Percentiles rank a stretch among this genome's conserved stretches.
phyloP scores from a whole-genome alignment of 2,888 invertebrate species.

The Ormyrus labotus region DNA sequence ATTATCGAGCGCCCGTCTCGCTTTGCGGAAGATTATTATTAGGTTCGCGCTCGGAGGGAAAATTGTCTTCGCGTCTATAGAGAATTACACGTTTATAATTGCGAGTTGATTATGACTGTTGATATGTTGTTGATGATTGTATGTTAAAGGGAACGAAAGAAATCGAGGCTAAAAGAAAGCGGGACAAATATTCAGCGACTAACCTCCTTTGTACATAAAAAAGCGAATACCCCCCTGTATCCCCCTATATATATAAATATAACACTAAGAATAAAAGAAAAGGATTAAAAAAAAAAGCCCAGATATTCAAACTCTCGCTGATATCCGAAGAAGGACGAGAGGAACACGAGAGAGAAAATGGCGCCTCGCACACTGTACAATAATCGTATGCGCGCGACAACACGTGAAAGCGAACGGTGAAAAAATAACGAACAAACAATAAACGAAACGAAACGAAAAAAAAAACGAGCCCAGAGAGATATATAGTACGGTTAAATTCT shows the following conservation, averaged over 20 bases:
- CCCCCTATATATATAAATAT: neutral
- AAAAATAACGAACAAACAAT: slow-evolving; percentile 12
- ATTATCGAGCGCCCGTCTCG: neutral
- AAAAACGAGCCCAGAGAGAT: slow-evolving; percentile 14
- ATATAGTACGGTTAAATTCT: slow-evolving; percentile 7
- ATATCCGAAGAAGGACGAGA: slow-evolving; percentile 15
- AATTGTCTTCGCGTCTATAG: slow-evolving; percentile 35
- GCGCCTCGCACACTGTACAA: slow-evolving; percentile 68
- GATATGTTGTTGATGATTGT: slow-evolving; percentile 52
- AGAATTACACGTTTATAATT: slow-evolving; percentile 42
- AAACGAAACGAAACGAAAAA: slow-evolving; percentile 22
- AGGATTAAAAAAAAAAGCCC: neutral
- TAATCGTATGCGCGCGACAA: slow-evolving; percentile 61
- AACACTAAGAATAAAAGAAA: slow-evolving; percentile 17
- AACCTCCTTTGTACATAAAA: slow-evolving; percentile 33
- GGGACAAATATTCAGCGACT: slow-evolving; percentile 8
- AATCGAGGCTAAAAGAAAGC: slow-evolving; percentile 24
- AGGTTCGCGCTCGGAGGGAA: slow-evolving; percentile 10
- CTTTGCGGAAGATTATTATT: neutral
- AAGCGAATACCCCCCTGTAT: too few species aligned
- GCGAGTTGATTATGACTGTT: slow-evolving; percentile 52
- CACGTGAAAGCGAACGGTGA: neutral
- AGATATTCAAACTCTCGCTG: neutral
- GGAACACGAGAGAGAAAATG: slow-evolving; percentile 14
- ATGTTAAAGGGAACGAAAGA: slow-evolving; percentile 39